Evolutionary conservation across 2,797 vertebrate species (phyloP), one percentile per base, ranked within the genome.

Genomic region (Enteromius trimaculatus): DNA sequence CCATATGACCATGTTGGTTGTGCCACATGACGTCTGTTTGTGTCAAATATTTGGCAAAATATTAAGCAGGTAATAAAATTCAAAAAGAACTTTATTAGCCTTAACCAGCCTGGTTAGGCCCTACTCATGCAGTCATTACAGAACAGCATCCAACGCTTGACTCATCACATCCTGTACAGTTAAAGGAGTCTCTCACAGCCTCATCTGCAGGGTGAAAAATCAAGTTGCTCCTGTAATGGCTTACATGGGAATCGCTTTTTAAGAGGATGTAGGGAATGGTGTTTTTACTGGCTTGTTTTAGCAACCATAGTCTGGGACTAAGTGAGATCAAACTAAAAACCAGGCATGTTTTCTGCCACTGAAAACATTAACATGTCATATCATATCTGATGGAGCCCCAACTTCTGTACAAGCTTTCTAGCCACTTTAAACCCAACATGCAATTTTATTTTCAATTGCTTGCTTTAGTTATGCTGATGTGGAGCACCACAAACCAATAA

Each of bases 401-500:
- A 34, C 26, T 62, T 72, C 11, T 0, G 47, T 74, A 62, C 55
- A 74, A 55, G 79, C 80, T 79, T 69, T 49, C 42, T 75, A 78
- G 71, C 66, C 74, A 75, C 44, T 71, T 26, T 13, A 72, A 75
- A 69, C 74, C 44, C 23, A 71, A 53, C 37, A 39, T 75, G 42
- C 78, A 80, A 65, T 84, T 42, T 80, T 53, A 44, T 44, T 77
- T 77, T 80, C 75, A 80, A 81, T 74, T 19, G 60, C 80, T 68
- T 75, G 42, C 39, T 74, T 79, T 53, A 62, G 60, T 62, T 55
- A 10, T 58, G 44, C n/a, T 37, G 58, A 65, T 55, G 68, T 82
- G 64, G 49, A 74, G 60, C 55, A 75, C 76, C 84, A 55, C 65
- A 80, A 82, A 82, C 55, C 79, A 80, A 47, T 84, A 78, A 86